Evolutionary conservation across 2,888 invertebrate species (phyloP).

Genomic region (Dryocosmus kuriphilus): DNA sequence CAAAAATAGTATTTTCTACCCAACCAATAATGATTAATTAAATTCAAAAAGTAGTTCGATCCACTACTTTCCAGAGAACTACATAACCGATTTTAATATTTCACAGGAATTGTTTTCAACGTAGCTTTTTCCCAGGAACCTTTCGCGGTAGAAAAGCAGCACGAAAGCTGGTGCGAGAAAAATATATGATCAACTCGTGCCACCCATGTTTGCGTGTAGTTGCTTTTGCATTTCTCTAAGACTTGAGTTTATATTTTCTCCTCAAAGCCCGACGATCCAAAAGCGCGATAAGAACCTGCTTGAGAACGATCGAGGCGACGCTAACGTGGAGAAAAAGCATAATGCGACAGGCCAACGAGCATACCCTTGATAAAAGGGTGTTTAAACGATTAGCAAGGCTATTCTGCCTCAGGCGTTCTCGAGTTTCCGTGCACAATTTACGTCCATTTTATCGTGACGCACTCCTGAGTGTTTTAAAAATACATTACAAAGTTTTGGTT

Average conservation of each 20-base stretch:
- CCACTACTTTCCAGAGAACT: too few relatives aligned
- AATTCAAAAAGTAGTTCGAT: too few relatives aligned
- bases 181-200: background rate
- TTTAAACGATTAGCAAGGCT: background rate
- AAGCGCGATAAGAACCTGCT: background rate
- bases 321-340: background rate
- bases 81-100: too few relatives aligned
- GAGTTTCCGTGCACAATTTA: background rate
- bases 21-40: too few relatives aligned
- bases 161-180: background rate
- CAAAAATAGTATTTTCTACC: too few relatives aligned
- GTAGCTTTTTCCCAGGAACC: background rate
- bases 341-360: background rate
- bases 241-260: background rate
- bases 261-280: background rate
- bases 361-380: background rate
- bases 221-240: background rate
- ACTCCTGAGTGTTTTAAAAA: too few relatives aligned
- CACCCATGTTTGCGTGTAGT: background rate
- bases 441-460: too few relatives aligned
- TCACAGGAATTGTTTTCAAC: too few relatives aligned
- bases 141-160: background rate
- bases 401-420: background rate
- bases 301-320: background rate
- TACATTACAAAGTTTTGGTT: too few relatives aligned